Conservation (phyloP, 2,888 invertebrate genomes). For the Acleris holmiana region DNA sequence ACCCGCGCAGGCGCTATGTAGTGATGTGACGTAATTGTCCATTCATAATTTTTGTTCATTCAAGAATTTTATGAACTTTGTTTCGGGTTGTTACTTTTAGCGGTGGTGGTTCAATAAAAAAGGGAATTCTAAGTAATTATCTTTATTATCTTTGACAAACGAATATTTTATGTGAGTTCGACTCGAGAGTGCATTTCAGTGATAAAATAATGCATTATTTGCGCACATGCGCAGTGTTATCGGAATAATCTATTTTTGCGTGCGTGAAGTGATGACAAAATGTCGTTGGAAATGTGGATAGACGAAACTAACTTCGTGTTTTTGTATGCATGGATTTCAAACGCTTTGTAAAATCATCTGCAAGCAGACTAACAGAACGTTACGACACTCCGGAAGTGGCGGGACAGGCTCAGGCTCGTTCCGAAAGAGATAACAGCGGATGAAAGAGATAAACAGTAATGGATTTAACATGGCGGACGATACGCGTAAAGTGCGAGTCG, state of each 20-base stretch:
- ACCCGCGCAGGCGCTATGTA: slow-evolving; percentile 77
- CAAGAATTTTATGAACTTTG: slow-evolving; percentile 58
- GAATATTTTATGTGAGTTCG: slow-evolving; percentile 48
- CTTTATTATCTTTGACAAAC: slow-evolving; percentile 18
- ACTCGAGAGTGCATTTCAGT: slow-evolving; percentile 71
- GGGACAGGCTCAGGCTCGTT: slow-evolving; percentile 79
- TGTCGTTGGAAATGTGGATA: slow-evolving; percentile 55
- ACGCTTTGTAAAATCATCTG: slow-evolving; percentile 51
- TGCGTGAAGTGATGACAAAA: slow-evolving; percentile 48
- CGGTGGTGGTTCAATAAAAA: slow-evolving; percentile 8
- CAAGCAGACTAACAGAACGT: slow-evolving; percentile 79
- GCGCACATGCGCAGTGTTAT: slow-evolving; percentile 77
- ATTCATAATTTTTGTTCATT: slow-evolving; percentile 84
- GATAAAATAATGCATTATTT: slow-evolving; percentile 69
- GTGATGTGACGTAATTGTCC: slow-evolving; percentile 82
- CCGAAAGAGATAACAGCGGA: slow-evolving; percentile 84
- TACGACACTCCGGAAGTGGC: slow-evolving; percentile 85
- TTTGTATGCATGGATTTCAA: slow-evolving; percentile 56
- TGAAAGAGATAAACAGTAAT: slow-evolving; percentile 88
- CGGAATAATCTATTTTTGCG: slow-evolving; percentile 55
- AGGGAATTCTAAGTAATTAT: slow-evolving; percentile 1
- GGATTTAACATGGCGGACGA: slow-evolving; percentile 97
- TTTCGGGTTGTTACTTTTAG: slow-evolving; percentile 9
- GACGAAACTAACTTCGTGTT: slow-evolving; percentile 50
- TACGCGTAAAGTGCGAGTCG: slow-evolving; percentile 95